Evolutionary conservation across 2,888 invertebrate species (phyloP).

Genomic region (Neocrepidodera transversa): DNA sequence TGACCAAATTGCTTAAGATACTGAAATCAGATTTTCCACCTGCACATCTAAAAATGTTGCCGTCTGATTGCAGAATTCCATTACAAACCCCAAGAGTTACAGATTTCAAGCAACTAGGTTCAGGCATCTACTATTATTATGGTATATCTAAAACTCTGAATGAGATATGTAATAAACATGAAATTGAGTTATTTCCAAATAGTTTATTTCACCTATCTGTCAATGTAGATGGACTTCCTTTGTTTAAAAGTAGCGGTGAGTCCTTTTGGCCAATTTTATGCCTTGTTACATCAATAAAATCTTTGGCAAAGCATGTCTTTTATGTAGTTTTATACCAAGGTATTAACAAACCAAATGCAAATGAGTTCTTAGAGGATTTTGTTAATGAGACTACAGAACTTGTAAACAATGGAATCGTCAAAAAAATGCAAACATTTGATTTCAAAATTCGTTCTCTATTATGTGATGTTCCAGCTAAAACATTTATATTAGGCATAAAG

Average conservation of each 20-base stretch:
- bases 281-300: conserved; percentile 5
- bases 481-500: conserved; percentile 29
- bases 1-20: background rate
- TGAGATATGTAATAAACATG: conserved; percentile 2
- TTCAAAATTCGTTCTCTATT: conserved; percentile 24
- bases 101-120: background rate
- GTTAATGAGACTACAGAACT: conserved; percentile 18
- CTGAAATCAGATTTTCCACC: conserved; percentile 8
- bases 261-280: conserved; percentile 25
- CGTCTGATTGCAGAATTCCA: conserved; percentile 5
- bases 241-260: conserved; percentile 15
- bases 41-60: conserved; percentile 5
- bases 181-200: conserved; percentile 1
- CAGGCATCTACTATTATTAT: conserved; percentile 3
- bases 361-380: conserved; percentile 27
- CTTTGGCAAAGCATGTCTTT: conserved; percentile 13
- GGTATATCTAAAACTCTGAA: conserved; percentile 6
- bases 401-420: conserved; percentile 17
- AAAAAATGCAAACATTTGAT: conserved; percentile 2
- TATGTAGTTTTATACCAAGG: conserved; percentile 20
- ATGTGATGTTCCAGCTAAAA: conserved; percentile 35
- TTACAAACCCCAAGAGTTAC: conserved; percentile 10
- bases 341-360: conserved; percentile 16
- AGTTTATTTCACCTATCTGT: conserved; percentile 10
- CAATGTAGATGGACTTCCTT: conserved; percentile 22